Conservation (phyloP, 2,113 vertebrate species). For the Petrocephalus microphthalmus region DNA sequence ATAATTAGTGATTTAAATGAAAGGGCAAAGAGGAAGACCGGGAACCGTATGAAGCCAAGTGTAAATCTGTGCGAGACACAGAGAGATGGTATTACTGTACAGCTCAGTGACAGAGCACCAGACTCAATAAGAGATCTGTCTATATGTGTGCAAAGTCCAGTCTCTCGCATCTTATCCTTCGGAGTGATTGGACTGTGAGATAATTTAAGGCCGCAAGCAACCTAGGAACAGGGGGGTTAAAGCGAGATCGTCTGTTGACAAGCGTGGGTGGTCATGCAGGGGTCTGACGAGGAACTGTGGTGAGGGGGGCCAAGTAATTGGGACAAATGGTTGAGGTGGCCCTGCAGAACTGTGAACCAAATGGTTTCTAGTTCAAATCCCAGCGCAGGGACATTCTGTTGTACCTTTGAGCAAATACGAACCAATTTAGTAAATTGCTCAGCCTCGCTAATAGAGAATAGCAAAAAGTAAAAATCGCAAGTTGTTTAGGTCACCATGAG, state of each 20-base stretch:
- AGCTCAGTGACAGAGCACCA: not conserved
- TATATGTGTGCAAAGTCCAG: not conserved
- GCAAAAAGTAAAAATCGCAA: not conserved
- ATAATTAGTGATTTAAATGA: constrained; percentile 19
- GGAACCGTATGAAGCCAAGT: not conserved
- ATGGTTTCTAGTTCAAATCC: not conserved
- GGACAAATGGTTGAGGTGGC: not conserved
- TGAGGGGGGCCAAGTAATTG: not conserved
- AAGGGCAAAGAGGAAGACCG: not conserved
- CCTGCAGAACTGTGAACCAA: not conserved
- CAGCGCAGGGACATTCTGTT: not conserved
- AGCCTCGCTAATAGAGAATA: not conserved
- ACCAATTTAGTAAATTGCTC: not conserved
- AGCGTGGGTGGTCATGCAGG: not conserved
- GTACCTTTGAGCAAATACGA: not conserved
- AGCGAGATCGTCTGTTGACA: not conserved
- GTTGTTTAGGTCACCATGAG: not conserved
- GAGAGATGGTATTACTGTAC: too few relatives aligned
- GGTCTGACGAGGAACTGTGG: not conserved
- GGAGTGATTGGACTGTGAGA: not conserved
- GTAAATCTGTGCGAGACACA: not conserved
- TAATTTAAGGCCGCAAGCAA: not conserved
- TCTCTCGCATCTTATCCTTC: not conserved
- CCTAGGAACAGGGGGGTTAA: not conserved
- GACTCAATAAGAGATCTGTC: not conserved